These are phyloP conservation scores for Carassius carassius DNA, from an alignment of 2,113 vertebrate genomes.

Conservation along the genomic window DNA sequence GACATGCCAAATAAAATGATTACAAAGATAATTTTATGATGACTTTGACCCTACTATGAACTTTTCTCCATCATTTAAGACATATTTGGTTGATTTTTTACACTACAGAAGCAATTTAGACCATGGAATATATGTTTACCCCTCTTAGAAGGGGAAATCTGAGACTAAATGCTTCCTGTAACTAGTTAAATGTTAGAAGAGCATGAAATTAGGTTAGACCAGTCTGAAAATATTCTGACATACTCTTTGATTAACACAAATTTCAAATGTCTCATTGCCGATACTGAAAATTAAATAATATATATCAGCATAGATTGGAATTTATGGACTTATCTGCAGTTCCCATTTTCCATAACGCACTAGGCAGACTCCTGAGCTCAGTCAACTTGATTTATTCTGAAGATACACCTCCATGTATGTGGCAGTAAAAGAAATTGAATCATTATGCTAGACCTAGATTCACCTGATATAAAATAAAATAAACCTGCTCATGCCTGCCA, in stretches of 20 bases:
- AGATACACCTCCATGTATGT: constrained; percentile 7
- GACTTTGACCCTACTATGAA: neutral
- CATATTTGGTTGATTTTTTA: neutral
- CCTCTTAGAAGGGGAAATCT: neutral
- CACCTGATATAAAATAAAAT: constrained; percentile 34
- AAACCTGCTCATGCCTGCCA: constrained; percentile 15
- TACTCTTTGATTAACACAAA: neutral
- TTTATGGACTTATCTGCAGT: constrained; percentile 25
- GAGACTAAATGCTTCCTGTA: neutral
- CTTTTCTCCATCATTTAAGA: neutral
- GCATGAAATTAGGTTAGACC: neutral
- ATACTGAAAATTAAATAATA: neutral
- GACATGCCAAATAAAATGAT: neutral
- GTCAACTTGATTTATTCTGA: constrained; percentile 38
- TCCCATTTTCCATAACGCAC: constrained; percentile 3
- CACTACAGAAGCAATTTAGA: neutral
- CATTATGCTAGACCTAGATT: constrained; percentile 48
- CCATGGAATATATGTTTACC: neutral
- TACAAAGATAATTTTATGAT: neutral
- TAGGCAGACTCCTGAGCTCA: neutral
- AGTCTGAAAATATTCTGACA: neutral
- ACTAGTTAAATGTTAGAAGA: neutral
- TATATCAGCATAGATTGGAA: neutral
- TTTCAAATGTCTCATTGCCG: neutral
- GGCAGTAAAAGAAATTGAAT: constrained; percentile 39